Percentiles rank a stretch among this genome's conserved stretches.
Conservation (phyloP, 2,888 invertebrate genomes). For the Seira sanloemensis region DNA sequence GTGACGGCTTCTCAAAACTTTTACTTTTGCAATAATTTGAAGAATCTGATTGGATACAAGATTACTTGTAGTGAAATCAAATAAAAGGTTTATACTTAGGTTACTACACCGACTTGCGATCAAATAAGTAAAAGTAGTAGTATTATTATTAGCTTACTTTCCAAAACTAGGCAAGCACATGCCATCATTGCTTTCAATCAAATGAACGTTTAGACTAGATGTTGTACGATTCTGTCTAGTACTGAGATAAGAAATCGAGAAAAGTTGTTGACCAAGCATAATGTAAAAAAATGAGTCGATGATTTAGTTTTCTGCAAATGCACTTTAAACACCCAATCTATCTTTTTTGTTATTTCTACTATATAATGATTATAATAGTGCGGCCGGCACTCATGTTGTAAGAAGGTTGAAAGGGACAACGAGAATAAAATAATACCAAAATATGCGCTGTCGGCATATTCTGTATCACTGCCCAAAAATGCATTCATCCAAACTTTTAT, state of each 20-base stretch:
- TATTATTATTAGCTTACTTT: neutral
- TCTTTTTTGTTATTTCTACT: neutral
- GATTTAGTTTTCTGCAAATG: neutral
- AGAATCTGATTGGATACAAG: neutral
- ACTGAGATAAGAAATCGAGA: neutral
- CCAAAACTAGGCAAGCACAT: neutral
- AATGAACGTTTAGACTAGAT: neutral
- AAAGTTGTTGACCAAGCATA: neutral
- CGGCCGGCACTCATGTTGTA: too few species aligned
- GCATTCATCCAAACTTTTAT: neutral
- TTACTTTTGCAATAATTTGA: neutral
- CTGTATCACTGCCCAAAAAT: neutral
- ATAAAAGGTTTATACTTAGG: neutral
- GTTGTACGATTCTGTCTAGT: neutral
- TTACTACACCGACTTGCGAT: neutral
- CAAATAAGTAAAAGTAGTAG: neutral
- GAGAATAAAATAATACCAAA: slow-evolving; percentile 11
- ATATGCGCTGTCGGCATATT: neutral
- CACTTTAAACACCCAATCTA: neutral
- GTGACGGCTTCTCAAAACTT: too few species aligned
- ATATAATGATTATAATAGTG: slow-evolving; percentile 4
- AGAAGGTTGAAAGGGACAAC: neutral
- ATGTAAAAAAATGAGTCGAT: neutral
- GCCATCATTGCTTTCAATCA: neutral
- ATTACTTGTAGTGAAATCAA: neutral